Percentiles rank a stretch among this genome's conserved stretches.
Evolutionary conservation across 2,113 vertebrate species (phyloP).

Genomic region (Chaetodon trifascialis): DNA sequence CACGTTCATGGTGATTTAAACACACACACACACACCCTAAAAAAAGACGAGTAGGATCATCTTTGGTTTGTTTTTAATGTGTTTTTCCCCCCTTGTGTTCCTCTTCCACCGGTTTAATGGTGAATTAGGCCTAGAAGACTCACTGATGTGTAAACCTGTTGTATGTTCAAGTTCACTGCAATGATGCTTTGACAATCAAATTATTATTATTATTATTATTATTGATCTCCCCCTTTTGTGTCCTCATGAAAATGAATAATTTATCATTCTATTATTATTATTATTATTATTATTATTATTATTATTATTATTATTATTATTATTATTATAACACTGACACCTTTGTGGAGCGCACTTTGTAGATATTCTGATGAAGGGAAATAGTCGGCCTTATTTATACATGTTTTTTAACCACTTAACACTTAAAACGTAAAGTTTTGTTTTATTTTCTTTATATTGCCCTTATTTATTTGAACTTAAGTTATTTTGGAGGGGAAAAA

Average conservation of each 20-base stretch:
- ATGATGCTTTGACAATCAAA: constrained; percentile 93
- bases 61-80: constrained; percentile 49
- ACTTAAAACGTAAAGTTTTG: constrained; percentile 30
- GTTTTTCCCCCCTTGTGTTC: constrained; percentile 33
- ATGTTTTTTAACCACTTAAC: constrained; percentile 45
- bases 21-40: neutral
- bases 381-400: constrained; percentile 80
- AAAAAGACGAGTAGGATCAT: constrained; percentile 44
- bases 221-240: constrained; percentile 58
- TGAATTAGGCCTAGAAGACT: constrained; percentile 75
- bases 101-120: constrained; percentile 44
- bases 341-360: constrained; percentile 88
- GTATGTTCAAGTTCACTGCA: constrained; percentile 84
- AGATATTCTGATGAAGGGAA: constrained; percentile 82
- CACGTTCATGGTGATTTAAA: constrained; percentile 77
- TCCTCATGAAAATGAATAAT: constrained; percentile 50
- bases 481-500: constrained; percentile 80
- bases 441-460: constrained; percentile 27
- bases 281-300: constrained; percentile 65
- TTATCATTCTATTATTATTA: constrained; percentile 38
- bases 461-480: constrained; percentile 81
- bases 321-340: constrained; percentile 65
- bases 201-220: constrained; percentile 50
- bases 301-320: constrained; percentile 63
- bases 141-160: constrained; percentile 79